Percentiles rank a stretch among this genome's conserved stretches.
Evolutionary conservation across 2,113 vertebrate species (phyloP).

Genomic region (Pseudolaguvia tuberculata): DNA sequence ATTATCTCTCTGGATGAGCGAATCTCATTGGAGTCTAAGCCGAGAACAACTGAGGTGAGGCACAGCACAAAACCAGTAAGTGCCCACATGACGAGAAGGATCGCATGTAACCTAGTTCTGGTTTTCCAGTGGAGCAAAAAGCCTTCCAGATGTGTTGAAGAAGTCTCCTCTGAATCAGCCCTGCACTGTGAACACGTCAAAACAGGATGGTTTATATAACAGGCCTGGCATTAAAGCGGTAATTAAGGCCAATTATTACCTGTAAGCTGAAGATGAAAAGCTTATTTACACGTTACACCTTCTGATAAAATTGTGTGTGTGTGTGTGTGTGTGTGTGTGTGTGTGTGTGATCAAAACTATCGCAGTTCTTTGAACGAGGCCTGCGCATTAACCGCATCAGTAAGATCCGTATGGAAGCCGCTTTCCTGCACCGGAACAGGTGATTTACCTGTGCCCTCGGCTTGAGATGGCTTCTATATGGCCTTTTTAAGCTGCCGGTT

Average conservation of each 20-base stretch:
- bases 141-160: slow-evolving; percentile 1
- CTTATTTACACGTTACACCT: slow-evolving; percentile 44
- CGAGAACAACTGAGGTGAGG: slow-evolving; percentile 37
- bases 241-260: slow-evolving; percentile 48
- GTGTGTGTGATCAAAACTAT: slow-evolving; percentile 47
- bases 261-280: slow-evolving; percentile 44
- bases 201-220: slow-evolving; percentile 19
- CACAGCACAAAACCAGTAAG: slow-evolving; percentile 48
- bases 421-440: slow-evolving; percentile 54
- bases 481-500: slow-evolving; percentile 15
- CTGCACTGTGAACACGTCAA: slow-evolving; percentile 8
- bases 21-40: slow-evolving; percentile 67
- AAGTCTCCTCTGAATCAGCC: slow-evolving; percentile 1
- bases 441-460: slow-evolving; percentile 41
- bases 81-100: slow-evolving; percentile 30
- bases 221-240: slow-evolving; percentile 24
- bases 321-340: slow-evolving; percentile 31
- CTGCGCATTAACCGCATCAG: slow-evolving; percentile 45
- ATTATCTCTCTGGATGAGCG: slow-evolving; percentile 59
- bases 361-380: slow-evolving; percentile 47
- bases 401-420: slow-evolving; percentile 45
- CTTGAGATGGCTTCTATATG: slow-evolving; percentile 6
- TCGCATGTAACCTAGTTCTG: neutral
- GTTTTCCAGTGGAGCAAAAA: neutral
- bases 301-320: slow-evolving; percentile 42